These are phyloP conservation scores for Rhagologus leucostigma DNA, from an alignment of 2,113 vertebrate species.

Conservation along the genomic window DNA sequence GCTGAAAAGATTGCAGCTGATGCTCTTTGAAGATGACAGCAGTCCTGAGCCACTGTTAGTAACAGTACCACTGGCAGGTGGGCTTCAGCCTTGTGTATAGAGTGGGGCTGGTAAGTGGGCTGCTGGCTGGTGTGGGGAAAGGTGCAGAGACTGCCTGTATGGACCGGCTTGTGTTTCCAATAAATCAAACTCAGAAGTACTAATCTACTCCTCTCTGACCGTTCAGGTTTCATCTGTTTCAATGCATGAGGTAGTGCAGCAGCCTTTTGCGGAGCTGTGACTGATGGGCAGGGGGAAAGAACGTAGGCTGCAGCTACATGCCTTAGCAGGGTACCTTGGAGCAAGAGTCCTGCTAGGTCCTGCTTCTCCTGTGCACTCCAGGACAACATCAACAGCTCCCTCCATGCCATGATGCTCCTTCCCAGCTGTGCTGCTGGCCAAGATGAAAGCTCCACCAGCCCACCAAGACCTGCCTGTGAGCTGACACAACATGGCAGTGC, in stretches of 20 bases:
- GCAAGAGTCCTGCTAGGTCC: neutral
- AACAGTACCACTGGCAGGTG: neutral
- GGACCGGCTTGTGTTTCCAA: neutral
- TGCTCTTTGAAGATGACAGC: neutral
- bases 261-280: neutral
- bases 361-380: neutral
- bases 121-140: neutral
- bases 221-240: neutral
- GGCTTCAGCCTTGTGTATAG: neutral
- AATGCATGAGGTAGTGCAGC: neutral
- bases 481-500: neutral
- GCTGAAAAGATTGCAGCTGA: neutral
- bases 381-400: neutral
- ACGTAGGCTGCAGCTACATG: neutral
- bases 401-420: neutral
- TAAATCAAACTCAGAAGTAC: neutral
- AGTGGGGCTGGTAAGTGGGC: neutral
- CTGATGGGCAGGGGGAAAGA: neutral
- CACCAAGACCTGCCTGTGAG: neutral
- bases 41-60: neutral
- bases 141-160: neutral
- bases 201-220: neutral
- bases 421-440: neutral
- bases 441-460: neutral
- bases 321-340: neutral